Conservation (phyloP, 1,140 invertebrate genomes). For the Drusus annulatus region DNA sequence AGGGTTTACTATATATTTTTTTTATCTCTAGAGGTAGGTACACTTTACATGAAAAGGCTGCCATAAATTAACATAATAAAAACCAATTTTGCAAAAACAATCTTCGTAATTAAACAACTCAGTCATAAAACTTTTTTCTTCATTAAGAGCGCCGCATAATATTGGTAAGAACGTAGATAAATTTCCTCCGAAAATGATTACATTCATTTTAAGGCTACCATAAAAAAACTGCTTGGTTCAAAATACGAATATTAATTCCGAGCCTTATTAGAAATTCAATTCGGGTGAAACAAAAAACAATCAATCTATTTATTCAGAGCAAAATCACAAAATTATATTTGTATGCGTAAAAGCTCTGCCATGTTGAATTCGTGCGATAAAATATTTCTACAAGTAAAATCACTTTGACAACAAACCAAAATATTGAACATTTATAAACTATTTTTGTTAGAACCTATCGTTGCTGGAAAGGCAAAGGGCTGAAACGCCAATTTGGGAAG, state of each 20-base stretch:
- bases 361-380: not conserved
- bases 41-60: too few relatives aligned
- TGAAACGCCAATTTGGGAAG: too few relatives aligned
- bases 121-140: not conserved
- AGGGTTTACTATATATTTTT: too few relatives aligned
- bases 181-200: not conserved
- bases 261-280: constrained; percentile 9
- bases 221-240: too few relatives aligned
- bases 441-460: too few relatives aligned
- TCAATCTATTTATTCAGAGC: not conserved
- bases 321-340: not conserved
- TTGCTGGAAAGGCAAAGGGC: too few relatives aligned
- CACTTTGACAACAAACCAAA: constrained; percentile 13
- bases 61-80: not conserved
- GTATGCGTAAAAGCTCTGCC: not conserved
- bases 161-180: constrained; percentile 5
- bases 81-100: not conserved
- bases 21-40: too few relatives aligned
- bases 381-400: not conserved
- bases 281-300: not conserved
- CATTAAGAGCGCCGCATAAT: not conserved
- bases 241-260: not conserved
- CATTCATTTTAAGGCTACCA: too few relatives aligned
- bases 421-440: too few relatives aligned
- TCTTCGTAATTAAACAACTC: not conserved